These are phyloP conservation scores for Esox lucius DNA, from an alignment of 2,797 vertebrate species.

Conservation along the genomic window DNA sequence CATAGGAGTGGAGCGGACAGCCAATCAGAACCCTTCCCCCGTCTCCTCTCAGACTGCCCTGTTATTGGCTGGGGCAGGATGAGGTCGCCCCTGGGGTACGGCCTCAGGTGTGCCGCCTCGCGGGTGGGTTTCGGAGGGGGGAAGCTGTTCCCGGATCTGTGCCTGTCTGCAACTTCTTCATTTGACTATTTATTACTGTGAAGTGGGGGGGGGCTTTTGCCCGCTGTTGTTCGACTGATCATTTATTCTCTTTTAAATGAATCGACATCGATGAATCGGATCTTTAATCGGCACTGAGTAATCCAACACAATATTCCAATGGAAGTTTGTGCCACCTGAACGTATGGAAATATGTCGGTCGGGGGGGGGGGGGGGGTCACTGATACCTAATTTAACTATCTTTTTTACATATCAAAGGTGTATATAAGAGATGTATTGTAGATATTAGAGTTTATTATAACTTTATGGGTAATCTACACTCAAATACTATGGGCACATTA, in stretches of 20 bases:
- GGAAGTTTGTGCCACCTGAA: too few relatives aligned
- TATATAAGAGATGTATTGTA: conserved; percentile 1
- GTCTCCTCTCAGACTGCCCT: neutral
- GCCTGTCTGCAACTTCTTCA: neutral
- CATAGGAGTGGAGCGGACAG: conserved; percentile 2
- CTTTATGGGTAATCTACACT: neutral
- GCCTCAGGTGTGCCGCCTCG: neutral
- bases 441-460: conserved; percentile 5
- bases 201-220: too few relatives aligned
- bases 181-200: neutral
- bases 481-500: neutral
- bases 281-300: too few relatives aligned
- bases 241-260: too few relatives aligned
- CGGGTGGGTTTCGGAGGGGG: neutral
- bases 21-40: conserved; percentile 41
- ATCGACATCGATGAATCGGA: too few relatives aligned
- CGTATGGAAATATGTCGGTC: too few relatives aligned
- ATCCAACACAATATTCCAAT: too few relatives aligned
- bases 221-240: too few relatives aligned
- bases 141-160: neutral
- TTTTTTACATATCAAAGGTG: neutral
- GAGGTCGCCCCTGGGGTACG: too few relatives aligned
- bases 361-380: too few relatives aligned
- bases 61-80: neutral
- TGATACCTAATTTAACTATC: too few relatives aligned